Conservation (phyloP, 1,140 invertebrate genomes). For the Oryctes rhinoceros region DNA sequence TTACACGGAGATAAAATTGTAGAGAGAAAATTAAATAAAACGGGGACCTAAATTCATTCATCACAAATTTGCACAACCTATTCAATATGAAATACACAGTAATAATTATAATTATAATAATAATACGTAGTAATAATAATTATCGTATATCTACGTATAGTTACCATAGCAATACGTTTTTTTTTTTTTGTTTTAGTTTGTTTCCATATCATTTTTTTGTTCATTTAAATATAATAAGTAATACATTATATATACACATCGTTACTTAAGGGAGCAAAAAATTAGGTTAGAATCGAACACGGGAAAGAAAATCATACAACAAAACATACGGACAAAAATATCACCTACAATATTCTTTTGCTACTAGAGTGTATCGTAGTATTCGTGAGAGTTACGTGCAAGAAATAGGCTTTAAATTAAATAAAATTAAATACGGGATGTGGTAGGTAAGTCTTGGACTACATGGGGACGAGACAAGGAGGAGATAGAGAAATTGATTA, state of each 20-base stretch:
- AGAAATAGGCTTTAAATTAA: neutral
- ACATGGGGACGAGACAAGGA: neutral
- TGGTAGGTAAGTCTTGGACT: too few species aligned
- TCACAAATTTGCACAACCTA: slow-evolving; percentile 32
- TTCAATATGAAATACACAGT: slow-evolving; percentile 8
- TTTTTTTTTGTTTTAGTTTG: neutral
- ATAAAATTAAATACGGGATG: too few species aligned
- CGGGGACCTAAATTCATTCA: neutral
- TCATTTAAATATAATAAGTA: neutral
- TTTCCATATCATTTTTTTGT: neutral
- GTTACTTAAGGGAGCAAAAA: neutral
- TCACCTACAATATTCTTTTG: neutral
- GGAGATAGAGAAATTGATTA: neutral
- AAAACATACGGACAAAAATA: too few species aligned
- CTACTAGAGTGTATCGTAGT: neutral
- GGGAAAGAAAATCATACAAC: too few species aligned
- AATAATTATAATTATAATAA: neutral
- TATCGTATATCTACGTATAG: neutral
- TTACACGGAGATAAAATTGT: neutral
- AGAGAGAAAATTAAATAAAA: neutral
- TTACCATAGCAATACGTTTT: neutral
- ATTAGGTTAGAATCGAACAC: too few species aligned
- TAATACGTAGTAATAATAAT: neutral
- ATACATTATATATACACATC: slow-evolving; percentile 16
- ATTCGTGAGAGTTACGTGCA: neutral